phyloP scores from a whole-genome alignment of 2,797 vertebrate genomes.

The Xenopus petersii region DNA sequence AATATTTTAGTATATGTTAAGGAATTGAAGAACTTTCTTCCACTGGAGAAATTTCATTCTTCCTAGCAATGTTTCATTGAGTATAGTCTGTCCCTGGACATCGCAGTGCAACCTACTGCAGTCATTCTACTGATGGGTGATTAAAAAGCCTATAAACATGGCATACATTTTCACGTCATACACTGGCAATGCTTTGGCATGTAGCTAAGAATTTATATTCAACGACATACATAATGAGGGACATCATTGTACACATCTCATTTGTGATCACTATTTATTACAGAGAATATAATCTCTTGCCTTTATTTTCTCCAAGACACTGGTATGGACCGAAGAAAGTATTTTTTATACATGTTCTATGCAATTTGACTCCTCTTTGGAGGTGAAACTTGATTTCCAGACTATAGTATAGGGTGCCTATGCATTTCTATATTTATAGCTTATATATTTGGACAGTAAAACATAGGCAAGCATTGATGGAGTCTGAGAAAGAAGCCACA shows the following conservation, averaged over 20 bases:
- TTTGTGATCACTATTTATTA: background rate
- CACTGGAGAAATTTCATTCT: no score
- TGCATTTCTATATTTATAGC: conserved; percentile 12
- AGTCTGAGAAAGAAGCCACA: background rate
- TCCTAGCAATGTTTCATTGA: no score
- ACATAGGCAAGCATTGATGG: background rate
- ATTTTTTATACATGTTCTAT: conserved; percentile 32
- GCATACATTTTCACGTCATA: no score
- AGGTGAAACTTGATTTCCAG: conserved; percentile 11
- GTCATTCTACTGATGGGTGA: no score
- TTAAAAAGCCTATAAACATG: no score
- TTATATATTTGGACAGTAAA: conserved; percentile 17
- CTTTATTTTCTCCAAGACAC: conserved; percentile 19
- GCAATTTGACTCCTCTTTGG: conserved; percentile 18
- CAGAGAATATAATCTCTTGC: background rate
- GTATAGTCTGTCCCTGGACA: no score
- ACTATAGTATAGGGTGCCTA: conserved; percentile 1
- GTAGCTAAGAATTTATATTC: no score
- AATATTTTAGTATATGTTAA: no score
- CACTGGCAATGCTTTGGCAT: no score
- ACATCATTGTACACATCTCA: background rate
- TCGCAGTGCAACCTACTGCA: no score
- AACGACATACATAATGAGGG: background rate
- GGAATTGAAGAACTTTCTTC: no score
- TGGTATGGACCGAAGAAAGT: background rate